Base-by-base conservation (phyloP, 53 echinoderm and acorn worm species). In the Patiria pectinifera region DNA sequence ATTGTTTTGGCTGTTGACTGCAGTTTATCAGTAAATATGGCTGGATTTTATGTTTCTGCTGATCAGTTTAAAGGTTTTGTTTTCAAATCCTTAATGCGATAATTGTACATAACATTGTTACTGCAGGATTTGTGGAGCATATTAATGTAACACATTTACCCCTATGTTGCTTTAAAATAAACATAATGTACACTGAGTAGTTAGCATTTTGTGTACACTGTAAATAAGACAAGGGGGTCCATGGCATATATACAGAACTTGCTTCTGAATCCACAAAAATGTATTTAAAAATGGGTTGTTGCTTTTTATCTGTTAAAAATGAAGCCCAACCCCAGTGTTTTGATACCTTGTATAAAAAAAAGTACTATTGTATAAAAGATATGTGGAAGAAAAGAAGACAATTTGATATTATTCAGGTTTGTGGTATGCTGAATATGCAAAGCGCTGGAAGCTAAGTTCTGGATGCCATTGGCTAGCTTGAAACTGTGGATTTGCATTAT, bases 371-470 rank as follows among this genome's bases (percentile, higher is more conserved):
- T 90, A 80, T 79, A 81, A 81, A 62, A 80, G 80, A 81, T 89
- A 89, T 80, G 81, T 81, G 90, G 90, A 81, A 81, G 48, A 80
- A 90, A 26, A 24, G 79, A 89, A 89, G 77, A 61, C 80, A 66
- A 90, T 48, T 90, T 80, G 79, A 90, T 90, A 80, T 89, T 89
- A 35, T 89, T 89, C 79, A 66, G 80, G 90, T 80, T 90, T 90
- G 90, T 90, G 90, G 90, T 66, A 90, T 90, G 90, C 90, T 80
- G 66, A 80, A 80, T 90, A 90, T 90, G 90, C 90, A 90, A 90
- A 90, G 90, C 90, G 90, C 90, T 45, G 90, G 90, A 90, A 90
- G 90, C 90, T 81, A 62, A 90, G 90, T 90, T 90, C 90, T 90
- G 90, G 81, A 90, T 90, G 90, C 90, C 90, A 90, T 90, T 80